Evolutionary conservation across 2,888 invertebrate genomes (phyloP), one percentile per base, ranked within the genome.

Genomic region (Pinctada fucata): DNA sequence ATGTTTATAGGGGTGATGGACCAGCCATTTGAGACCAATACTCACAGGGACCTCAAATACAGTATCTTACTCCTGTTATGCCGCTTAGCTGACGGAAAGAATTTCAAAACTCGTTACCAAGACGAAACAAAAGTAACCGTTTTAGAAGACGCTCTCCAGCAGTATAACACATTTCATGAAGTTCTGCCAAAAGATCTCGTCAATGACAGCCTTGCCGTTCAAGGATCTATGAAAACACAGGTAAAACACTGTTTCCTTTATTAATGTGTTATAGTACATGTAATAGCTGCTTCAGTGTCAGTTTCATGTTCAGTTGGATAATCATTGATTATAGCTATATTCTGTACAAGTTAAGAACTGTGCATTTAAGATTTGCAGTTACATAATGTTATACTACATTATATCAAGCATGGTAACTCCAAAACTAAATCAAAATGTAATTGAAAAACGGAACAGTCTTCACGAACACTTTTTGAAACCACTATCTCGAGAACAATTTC

Each of bases 11-110:
- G 75, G 72, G 45, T 79, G 13, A 51, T 76, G 0, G 64, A 52
- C 3, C 72, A 75, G 10, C 75, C 76, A 63, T 58, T 13, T 31
- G 16, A 58, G 45, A 52, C 10, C 16, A 67, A 65, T 16, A 58
- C 68, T 31, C 49, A 71, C 31, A 66, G 71, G 51, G 70, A 66
- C n/a, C 49, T 31, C 31, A 68, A 77, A 63, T 72, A 78, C 8
- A 71, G 74, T 63, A 69, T 85, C 75, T 10, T 85, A 73, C 75
- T 80, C 31, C 52, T 81, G 10, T 50, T 85, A 68, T 82, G 82
- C 66, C 71, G 83, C 31, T 68, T 85, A 47, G 71, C 78, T 47
- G 84, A 85, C 79, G 85, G 85, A 6, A 75, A 80, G 52, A 81
- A 85, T 50, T 79, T 79, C 58, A 63, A 75, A 2, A 73, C 76